These are phyloP conservation scores for Drosophila hamatofila DNA, from an alignment of 2,888 invertebrate genomes.

Conservation along the genomic window DNA sequence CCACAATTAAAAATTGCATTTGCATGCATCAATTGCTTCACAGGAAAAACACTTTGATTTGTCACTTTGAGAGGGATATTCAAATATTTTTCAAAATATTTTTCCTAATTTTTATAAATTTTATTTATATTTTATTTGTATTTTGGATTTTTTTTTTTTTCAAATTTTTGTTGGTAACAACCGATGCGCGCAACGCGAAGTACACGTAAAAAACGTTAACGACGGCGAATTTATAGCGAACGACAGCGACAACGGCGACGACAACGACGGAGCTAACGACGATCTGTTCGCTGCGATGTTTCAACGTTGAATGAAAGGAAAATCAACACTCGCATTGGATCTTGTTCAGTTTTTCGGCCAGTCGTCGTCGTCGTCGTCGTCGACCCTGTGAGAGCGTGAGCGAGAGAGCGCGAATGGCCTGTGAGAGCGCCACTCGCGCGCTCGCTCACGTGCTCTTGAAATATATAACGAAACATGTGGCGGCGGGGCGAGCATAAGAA, in stretches of 20 bases:
- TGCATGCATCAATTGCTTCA: slow-evolving; percentile 12
- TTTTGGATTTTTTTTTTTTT: background rate
- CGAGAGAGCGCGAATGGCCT: slow-evolving; percentile 2
- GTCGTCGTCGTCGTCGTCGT: slow-evolving; percentile 20
- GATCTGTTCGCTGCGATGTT: slow-evolving; percentile 82
- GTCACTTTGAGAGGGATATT: slow-evolving; percentile 20
- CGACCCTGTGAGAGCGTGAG: slow-evolving; percentile 52
- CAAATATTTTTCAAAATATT: background rate
- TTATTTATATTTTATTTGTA: background rate
- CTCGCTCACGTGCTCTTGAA: slow-evolving; percentile 65
- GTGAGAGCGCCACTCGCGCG: slow-evolving; percentile 16
- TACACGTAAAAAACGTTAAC: slow-evolving; percentile 14
- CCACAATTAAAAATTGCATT: slow-evolving; percentile 19
- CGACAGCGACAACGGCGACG: slow-evolving; percentile 35
- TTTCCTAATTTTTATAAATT: background rate
- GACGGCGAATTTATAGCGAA: slow-evolving; percentile 23
- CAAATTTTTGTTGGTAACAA: background rate
- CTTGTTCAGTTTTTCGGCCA: slow-evolving; percentile 81
- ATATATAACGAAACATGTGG: slow-evolving; percentile 52
- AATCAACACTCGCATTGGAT: slow-evolving; percentile 84
- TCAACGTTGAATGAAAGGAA: slow-evolving; percentile 84
- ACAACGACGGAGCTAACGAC: slow-evolving; percentile 65
- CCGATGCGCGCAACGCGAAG: slow-evolving; percentile 21
- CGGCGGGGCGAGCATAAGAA: slow-evolving; percentile 30
- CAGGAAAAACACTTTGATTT: slow-evolving; percentile 21